A percentile compares a stretch with the other conserved stretches of the same genome.
Evolutionary conservation across 2,113 vertebrate species (phyloP).

Genomic region (Ciconia maguari): DNA sequence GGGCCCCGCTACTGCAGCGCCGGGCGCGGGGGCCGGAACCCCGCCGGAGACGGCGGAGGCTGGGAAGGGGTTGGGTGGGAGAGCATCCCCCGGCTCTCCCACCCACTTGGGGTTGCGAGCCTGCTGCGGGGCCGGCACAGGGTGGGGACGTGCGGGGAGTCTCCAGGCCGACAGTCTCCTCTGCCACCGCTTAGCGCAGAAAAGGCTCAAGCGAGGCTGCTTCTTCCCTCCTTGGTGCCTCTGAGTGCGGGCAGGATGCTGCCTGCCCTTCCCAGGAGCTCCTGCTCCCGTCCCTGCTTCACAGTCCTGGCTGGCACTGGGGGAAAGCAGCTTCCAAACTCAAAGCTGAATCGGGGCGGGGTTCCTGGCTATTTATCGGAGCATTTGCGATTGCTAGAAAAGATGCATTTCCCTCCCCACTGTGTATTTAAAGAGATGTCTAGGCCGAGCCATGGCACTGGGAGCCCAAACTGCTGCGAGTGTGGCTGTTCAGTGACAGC

Average conservation of each 20-base stretch:
- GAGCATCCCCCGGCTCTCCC: not conserved
- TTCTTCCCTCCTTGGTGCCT: too few species aligned
- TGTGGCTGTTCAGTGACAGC: not conserved
- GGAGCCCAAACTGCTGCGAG: accelerated
- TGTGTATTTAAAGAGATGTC: not conserved
- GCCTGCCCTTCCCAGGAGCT: not conserved
- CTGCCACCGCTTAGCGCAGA: not conserved
- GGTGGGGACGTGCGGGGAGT: not conserved
- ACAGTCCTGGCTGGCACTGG: not conserved
- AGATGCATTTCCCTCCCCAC: not conserved
- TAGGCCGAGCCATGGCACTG: not conserved
- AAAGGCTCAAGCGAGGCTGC: not conserved
- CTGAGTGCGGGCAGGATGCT: accelerated
- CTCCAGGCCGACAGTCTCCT: not conserved
- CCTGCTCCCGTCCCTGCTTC: not conserved
- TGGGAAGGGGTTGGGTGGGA: not conserved
- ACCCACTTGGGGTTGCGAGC: too few species aligned
- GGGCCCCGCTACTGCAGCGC: slow-evolving; percentile 15
- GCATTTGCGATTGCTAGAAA: not conserved
- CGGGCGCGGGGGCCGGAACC: not conserved
- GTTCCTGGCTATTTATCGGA: not conserved
- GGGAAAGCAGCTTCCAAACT: not conserved
- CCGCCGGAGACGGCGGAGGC: not conserved
- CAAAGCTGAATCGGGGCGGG: accelerated
- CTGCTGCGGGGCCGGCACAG: not conserved